Base-by-base conservation (phyloP, 30 jellyfish, hydroid and myxozoan species). In the Calvadosia cruxmelitensis region DNA sequence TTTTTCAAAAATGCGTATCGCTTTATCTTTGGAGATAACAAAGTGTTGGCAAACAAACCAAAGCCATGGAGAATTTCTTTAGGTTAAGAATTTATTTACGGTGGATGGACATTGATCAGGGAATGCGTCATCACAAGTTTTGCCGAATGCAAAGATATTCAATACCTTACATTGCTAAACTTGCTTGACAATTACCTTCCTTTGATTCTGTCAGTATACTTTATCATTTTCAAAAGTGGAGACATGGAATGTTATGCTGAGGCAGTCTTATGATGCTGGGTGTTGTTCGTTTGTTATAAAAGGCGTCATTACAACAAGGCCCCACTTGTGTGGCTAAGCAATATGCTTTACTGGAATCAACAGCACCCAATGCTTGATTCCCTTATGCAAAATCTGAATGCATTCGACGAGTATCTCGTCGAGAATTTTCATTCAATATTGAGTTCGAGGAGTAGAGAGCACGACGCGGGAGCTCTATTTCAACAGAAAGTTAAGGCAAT, bases 21-120 rank as follows among this genome's bases (percentile, higher is more conserved):
- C 53, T 67, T 67, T 3, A 33, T 73, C 13, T 73, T 73, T 53
- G 83, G 83, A n/a, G 75, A 53, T 33, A 34, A 49, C 2, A 61
- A 63, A 33, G 42, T 53, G 24, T 48, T 73, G 13, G 74, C 76
- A 16, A 71, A 61, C 33, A 52, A 73, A 10, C 83, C 75, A 32
- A 33, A 62, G 27, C 71, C 78, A 48, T 36, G 70, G 70, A 42
- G 68, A 26, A 48, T 69, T 27, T 33, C 75, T 15, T 34, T 52
- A 25, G 68, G 33, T 16, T 13, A 34, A 10, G 75, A 57, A 24
- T 30, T 53, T 30, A 33, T 36, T 13, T 29, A 53, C 34, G 74
- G 75, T 29, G 83, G 75, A 51, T 73, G 83, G 83, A 73, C 83
- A 0, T 30, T n/a, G 31, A 34, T 73, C 36, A 34, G 83, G 48